A percentile compares a stretch with the other conserved stretches of the same genome.
Conservation (phyloP, 2,797 vertebrate species). For the Pangasius sanitwongsei region DNA sequence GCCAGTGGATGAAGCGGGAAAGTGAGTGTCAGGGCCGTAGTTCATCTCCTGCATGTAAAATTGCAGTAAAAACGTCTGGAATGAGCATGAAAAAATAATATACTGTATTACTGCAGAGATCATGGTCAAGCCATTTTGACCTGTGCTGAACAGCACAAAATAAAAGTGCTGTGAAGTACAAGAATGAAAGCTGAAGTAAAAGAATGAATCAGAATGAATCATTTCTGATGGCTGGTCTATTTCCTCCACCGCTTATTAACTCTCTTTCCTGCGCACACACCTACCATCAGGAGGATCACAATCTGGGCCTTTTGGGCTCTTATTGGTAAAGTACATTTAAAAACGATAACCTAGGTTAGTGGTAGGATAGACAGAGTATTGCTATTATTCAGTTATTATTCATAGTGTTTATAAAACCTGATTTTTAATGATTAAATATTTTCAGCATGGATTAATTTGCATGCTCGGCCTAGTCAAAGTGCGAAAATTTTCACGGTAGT, state of each 20-base stretch:
- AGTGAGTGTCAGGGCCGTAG: slow-evolving; percentile 44
- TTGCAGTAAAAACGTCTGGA: background rate
- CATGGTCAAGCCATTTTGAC: background rate
- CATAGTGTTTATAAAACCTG: background rate
- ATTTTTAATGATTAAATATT: background rate
- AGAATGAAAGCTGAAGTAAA: background rate
- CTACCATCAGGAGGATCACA: background rate
- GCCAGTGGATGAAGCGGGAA: slow-evolving; percentile 48
- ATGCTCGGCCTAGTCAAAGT: background rate
- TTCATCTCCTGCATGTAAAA: slow-evolving; percentile 35
- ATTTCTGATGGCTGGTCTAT: background rate
- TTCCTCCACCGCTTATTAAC: background rate
- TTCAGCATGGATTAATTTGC: background rate
- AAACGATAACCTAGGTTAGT: background rate
- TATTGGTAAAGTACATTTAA: background rate
- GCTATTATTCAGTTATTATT: background rate
- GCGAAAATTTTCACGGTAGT: background rate
- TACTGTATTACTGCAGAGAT: background rate
- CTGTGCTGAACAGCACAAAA: background rate
- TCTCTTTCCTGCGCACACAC: background rate
- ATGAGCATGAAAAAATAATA: background rate
- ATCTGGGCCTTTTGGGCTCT: background rate
- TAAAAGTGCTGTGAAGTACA: background rate
- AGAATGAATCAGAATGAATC: background rate
- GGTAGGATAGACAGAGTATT: background rate